Evolutionary conservation across 1,140 invertebrate genomes (phyloP), one percentile per base, ranked within the genome.

Genomic region (Matsumurasca onukii): DNA sequence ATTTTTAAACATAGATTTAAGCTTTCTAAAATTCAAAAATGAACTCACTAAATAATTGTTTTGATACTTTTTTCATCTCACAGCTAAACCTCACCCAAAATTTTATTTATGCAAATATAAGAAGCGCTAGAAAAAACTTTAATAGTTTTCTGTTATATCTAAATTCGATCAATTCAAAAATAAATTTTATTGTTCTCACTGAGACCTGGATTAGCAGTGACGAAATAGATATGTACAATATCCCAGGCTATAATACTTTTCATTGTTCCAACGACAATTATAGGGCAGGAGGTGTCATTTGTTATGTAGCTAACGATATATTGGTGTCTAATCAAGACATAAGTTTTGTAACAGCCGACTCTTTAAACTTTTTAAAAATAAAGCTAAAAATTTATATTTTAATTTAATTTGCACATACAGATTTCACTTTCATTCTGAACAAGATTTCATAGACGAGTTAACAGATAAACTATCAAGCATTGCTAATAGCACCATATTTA

Each of bases 191-290:
- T 34, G 61, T 64, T 15, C 29, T n/a, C 12, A 64, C 27, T 31
- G 61, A 64, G 17, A 9, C 34, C n/a, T 64, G 62, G 62, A 64
- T 64, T 5, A 64, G 45, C 31, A 22, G 30, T 64, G 31, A 64
- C 17, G 61, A 31, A 31, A 20, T 31, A 30, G 25, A 27, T 31
- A 22, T 64, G 3, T 64, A 64, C 17, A 64, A 64, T 31, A 64
- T 64, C 5, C 61, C 61, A 31, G 34, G 34, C 17, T 64, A 64
- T 45, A 64, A 64, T 64, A 64, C 34, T 31, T 64, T 64, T 64
- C 12, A n/a, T n/a, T 27, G 27, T 1, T 64, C 30, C 24, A 64
- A 64, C 24, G 31, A 64, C 24, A 12, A 15, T 0, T 64, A 64
- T 34, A 64, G 62, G 45, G 31, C 62, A 39, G 62, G 62, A 12